Conservation (phyloP, 2,797 vertebrate genomes). For the Coreius guichenoti region DNA sequence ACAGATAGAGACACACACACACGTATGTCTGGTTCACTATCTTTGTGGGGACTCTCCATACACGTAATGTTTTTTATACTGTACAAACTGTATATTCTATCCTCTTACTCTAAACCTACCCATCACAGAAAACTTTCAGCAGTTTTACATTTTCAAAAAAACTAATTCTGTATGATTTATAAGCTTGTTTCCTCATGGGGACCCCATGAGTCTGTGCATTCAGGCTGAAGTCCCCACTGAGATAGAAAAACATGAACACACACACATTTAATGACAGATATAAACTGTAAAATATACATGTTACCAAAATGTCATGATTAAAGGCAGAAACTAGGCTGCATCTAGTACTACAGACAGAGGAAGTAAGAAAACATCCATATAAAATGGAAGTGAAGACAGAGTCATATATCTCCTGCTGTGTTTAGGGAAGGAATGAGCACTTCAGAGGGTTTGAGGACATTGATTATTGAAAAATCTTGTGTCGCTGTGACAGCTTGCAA, state of each 20-base stretch:
- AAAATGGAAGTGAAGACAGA: conserved; percentile 20
- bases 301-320: neutral
- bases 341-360: conserved; percentile 5
- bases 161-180: too few species aligned
- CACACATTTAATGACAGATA: neutral
- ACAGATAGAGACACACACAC: neutral
- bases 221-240: too few species aligned
- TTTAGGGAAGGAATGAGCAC: conserved; percentile 9
- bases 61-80: too few species aligned
- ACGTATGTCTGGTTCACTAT: too few species aligned
- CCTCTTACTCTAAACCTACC: too few species aligned
- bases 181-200: too few species aligned
- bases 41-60: too few species aligned
- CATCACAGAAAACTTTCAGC: too few species aligned
- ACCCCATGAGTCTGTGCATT: too few species aligned
- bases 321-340: conserved; percentile 36
- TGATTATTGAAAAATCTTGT: conserved; percentile 62
- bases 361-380: conserved; percentile 15
- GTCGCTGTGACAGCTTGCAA: conserved; percentile 64
- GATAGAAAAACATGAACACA: too few species aligned
- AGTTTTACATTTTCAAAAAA: too few species aligned
- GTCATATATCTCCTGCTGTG: conserved; percentile 23
- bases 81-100: too few species aligned
- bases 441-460: conserved; percentile 54
- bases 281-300: neutral